These are phyloP conservation scores for Erebia epiphron DNA, from an alignment of 2,888 invertebrate genomes.

Conservation along the genomic window DNA sequence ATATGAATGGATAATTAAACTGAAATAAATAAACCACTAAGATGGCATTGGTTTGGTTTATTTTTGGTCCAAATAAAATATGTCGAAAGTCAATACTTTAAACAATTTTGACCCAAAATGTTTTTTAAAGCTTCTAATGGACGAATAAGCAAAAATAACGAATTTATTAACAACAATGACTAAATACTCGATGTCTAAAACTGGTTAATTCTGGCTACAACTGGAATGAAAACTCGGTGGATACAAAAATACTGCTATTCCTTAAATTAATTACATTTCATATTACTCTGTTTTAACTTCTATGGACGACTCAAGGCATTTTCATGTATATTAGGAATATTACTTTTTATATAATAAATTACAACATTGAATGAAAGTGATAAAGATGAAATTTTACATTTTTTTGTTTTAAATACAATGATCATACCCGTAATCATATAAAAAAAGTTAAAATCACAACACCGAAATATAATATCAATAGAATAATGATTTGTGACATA, in stretches of 20 bases:
- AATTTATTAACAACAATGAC: not conserved
- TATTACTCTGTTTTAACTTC: constrained; percentile 11
- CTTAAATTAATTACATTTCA: not conserved
- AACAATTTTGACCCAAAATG: no score
- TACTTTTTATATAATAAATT: not conserved
- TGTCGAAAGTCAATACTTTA: no score
- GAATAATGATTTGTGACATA: constrained; percentile 34
- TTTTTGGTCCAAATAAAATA: no score
- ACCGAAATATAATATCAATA: constrained; percentile 16
- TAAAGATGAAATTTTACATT: constrained; percentile 5
- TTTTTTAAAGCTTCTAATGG: no score
- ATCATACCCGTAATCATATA: constrained; percentile 49
- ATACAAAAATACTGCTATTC: constrained; percentile 56
- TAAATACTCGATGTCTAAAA: constrained; percentile 16
- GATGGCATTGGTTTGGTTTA: no score
- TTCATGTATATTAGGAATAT: constrained; percentile 4
- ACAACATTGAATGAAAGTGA: constrained; percentile 14
- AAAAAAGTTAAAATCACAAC: constrained; percentile 17
- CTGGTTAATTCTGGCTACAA: constrained; percentile 22
- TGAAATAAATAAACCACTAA: no score
- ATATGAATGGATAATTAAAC: no score
- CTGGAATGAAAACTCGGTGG: constrained; percentile 64
- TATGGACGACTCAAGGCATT: constrained; percentile 22
- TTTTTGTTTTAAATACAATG: constrained; percentile 22
- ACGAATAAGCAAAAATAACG: not conserved